Percentiles rank a stretch among this genome's conserved stretches.
phyloP scores from a whole-genome alignment of 2,797 vertebrate genomes.

The Apogon hyalosoma region DNA sequence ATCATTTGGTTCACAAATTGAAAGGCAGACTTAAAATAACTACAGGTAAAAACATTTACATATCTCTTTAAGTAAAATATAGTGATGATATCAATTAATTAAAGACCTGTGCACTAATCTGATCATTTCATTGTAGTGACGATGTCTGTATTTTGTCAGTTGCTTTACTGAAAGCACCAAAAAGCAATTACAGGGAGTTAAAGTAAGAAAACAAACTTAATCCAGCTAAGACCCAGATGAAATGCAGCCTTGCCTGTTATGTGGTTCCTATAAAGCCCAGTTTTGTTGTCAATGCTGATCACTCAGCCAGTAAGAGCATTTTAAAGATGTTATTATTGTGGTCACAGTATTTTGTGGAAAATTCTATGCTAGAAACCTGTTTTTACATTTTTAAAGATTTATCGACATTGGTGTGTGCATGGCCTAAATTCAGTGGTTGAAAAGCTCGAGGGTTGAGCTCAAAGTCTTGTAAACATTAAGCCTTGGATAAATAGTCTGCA shows the following conservation, averaged over 20 bases:
- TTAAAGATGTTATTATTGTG: neutral
- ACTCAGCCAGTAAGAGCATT: neutral
- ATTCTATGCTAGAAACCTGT: constrained; percentile 1
- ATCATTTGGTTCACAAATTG: neutral
- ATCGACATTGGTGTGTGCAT: constrained; percentile 38
- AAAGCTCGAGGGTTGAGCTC: constrained; percentile 50
- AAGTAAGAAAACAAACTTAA: too few species aligned
- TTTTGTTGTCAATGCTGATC: neutral
- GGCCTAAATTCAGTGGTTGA: constrained; percentile 49
- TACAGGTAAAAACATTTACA: neutral
- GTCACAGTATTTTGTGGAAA: neutral
- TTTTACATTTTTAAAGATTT: constrained; percentile 31
- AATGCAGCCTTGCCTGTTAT: too few species aligned
- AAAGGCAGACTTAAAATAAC: neutral
- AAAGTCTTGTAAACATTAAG: constrained; percentile 62
- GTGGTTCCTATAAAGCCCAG: neutral
- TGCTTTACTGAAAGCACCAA: too few species aligned
- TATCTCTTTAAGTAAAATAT: neutral
- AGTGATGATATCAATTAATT: too few species aligned
- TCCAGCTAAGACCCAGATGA: too few species aligned
- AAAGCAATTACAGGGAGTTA: too few species aligned
- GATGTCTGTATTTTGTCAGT: too few species aligned
- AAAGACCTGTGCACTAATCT: too few species aligned
- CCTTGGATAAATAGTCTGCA: constrained; percentile 54
- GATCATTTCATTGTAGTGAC: too few species aligned